These are phyloP conservation scores for Paradisaea rubra DNA, from an alignment of 2,113 vertebrate genomes.

Conservation along the genomic window DNA sequence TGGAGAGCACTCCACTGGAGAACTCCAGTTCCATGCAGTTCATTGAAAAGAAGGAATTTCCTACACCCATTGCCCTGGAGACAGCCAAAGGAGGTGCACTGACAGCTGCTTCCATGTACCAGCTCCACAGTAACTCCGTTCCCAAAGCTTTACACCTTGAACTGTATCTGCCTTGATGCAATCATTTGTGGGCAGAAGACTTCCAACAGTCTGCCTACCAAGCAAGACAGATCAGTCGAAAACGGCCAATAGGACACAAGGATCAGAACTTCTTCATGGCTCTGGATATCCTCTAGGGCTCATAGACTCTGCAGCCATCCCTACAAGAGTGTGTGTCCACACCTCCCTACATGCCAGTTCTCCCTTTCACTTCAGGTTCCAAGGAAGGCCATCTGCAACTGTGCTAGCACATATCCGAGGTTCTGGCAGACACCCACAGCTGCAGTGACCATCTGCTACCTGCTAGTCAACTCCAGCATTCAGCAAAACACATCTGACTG, in stretches of 20 bases:
- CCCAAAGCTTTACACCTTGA: neutral
- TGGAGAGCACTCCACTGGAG: neutral
- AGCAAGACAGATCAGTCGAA: neutral
- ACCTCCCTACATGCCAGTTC: rapidly evolving
- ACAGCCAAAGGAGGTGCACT: neutral
- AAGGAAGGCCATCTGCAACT: neutral
- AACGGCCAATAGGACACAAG: neutral
- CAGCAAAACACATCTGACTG: neutral
- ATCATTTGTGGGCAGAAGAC: neutral
- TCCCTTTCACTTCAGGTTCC: neutral
- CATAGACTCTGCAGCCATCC: neutral
- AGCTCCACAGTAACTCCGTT: neutral
- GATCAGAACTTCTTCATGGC: neutral
- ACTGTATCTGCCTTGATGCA: neutral
- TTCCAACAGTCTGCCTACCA: neutral
- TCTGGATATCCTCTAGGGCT: neutral
- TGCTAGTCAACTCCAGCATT: neutral
- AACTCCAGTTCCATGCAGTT: neutral
- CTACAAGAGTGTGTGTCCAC: rapidly evolving
- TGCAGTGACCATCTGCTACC: neutral
- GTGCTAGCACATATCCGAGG: rapidly evolving
- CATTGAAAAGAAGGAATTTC: neutral
- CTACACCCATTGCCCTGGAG: neutral
- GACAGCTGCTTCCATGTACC: neutral
- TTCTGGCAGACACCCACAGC: neutral